Evolutionary conservation across 2,888 invertebrate species (phyloP).

Genomic region (Creontiades dilutus): DNA sequence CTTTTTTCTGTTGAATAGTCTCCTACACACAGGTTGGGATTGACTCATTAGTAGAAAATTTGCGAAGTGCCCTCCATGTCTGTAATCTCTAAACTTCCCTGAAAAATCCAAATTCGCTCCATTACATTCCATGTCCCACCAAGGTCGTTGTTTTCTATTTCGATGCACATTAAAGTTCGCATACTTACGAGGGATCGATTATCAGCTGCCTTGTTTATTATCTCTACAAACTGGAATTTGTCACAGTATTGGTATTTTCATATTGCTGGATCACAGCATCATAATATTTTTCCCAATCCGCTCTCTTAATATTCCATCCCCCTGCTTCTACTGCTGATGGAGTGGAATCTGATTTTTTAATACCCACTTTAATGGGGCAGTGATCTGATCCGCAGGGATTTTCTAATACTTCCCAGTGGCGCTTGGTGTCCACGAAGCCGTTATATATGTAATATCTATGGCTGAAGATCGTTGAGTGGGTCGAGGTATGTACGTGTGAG

Average conservation of each 20-base stretch:
- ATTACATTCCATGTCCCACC: slow-evolving; percentile 3
- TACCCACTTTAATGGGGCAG: not conserved
- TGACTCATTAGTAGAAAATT: not conserved
- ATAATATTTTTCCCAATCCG: not conserved
- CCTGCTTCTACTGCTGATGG: not conserved
- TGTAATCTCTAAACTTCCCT: slow-evolving; percentile 3
- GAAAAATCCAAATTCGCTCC: slow-evolving; percentile 5
- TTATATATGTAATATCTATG: not conserved
- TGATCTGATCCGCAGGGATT: not conserved
- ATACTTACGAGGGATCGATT: not conserved
- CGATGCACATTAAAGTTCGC: not conserved
- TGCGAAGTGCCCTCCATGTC: slow-evolving; percentile 11
- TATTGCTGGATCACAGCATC: not conserved
- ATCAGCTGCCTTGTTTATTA: not conserved
- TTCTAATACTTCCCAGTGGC: not conserved
- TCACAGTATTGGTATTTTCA: not conserved
- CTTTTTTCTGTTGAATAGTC: not conserved
- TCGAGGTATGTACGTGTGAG: not conserved
- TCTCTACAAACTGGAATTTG: not conserved
- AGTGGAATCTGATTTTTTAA: not conserved
- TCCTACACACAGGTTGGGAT: slow-evolving; percentile 19
- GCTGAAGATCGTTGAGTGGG: not conserved
- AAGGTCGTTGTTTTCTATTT: slow-evolving; percentile 8
- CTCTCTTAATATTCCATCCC: not conserved
- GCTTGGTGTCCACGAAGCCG: not conserved